phyloP scores from a whole-genome alignment of 2,113 vertebrate genomes.

The Ginglymostoma cirratum region DNA sequence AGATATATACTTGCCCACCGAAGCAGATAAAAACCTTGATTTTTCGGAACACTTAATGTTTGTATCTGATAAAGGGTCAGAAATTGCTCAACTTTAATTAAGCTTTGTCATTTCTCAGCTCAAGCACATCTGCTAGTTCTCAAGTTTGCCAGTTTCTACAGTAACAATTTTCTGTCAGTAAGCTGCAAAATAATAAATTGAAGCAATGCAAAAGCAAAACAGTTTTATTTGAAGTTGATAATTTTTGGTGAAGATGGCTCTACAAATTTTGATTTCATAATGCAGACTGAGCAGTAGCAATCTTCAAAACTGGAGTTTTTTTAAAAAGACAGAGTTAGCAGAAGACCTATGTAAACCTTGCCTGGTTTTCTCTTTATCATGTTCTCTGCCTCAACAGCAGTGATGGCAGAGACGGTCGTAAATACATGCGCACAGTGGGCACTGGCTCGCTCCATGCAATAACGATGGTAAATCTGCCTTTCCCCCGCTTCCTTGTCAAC shows the following conservation, averaged over 20 bases:
- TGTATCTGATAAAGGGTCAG: background rate
- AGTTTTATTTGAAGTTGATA: background rate
- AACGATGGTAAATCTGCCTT: constrained; percentile 91
- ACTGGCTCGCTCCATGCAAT: constrained; percentile 85
- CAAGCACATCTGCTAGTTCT: background rate
- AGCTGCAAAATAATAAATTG: background rate
- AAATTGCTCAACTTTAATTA: background rate
- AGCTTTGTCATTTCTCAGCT: background rate
- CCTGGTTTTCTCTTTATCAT: constrained; percentile 87
- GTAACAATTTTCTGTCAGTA: background rate
- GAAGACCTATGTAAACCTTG: constrained; percentile 45
- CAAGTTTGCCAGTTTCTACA: background rate
- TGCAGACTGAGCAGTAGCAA: background rate
- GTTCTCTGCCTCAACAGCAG: constrained; percentile 84
- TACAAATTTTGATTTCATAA: background rate
- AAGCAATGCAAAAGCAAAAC: background rate
- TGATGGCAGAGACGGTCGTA: constrained; percentile 92
- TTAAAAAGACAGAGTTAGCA: no score
- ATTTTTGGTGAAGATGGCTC: background rate
- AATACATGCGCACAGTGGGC: constrained; percentile 90
- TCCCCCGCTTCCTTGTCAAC: constrained; percentile 91
- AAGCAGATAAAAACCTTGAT: background rate
- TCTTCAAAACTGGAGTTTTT: background rate
- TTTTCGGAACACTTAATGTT: background rate
- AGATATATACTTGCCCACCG: background rate